A percentile compares a stretch with the other conserved stretches of the same genome.
Evolutionary conservation across 2,797 vertebrate species (phyloP).

Genomic region (Muscicapa comitata): DNA sequence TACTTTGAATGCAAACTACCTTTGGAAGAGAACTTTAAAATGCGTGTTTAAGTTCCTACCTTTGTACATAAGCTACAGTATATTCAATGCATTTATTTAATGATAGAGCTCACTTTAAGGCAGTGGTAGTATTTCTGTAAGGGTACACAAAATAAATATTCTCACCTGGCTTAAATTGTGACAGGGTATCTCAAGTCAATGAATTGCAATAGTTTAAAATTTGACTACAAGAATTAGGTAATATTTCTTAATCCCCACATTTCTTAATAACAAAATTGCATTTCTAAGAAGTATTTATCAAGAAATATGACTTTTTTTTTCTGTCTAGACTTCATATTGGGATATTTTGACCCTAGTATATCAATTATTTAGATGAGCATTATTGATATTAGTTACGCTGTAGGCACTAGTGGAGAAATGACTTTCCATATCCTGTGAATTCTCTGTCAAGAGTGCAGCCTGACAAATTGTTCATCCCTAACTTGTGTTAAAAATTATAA

Average conservation of each 20-base stretch:
- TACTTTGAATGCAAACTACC: not conserved
- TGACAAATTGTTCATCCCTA: slow-evolving; percentile 13
- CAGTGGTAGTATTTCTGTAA: not conserved
- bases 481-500: not conserved
- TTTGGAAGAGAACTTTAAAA: not conserved
- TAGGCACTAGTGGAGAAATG: not conserved
- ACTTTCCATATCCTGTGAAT: not conserved
- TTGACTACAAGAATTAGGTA: not conserved
- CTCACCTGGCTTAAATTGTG: not conserved
- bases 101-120: not conserved
- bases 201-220: not conserved
- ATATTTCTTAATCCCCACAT: not conserved
- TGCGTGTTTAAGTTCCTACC: not conserved
- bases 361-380: not conserved
- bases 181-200: not conserved
- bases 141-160: not conserved
- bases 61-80: not conserved
- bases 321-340: not conserved
- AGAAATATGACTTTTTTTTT: not conserved
- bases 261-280: not conserved
- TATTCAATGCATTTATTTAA: not conserved
- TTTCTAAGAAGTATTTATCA: not conserved
- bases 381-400: not conserved
- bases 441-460: not conserved
- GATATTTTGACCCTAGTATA: not conserved